Evolutionary conservation across 1,140 invertebrate genomes (phyloP).

Genomic region (Leptinotarsa defecta): DNA sequence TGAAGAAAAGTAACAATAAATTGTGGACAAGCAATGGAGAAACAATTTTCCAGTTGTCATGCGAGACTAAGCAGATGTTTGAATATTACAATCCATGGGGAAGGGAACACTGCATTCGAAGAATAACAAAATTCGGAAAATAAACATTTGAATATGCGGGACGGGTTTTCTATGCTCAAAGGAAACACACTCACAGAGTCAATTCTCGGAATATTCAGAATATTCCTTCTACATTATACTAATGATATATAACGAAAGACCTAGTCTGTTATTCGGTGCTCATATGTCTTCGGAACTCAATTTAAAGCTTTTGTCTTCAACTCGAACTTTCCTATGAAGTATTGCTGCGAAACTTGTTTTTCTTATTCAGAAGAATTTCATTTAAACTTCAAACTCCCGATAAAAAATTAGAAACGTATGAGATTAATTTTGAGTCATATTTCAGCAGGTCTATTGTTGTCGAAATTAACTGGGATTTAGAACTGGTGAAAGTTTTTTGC

Average conservation of each 20-base stretch:
- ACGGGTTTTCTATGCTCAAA: no score
- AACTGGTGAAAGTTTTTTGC: slow-evolving; percentile 3
- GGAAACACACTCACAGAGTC: no score
- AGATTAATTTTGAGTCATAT: background rate
- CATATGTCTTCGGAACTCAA: no score
- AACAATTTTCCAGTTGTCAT: slow-evolving; percentile 8
- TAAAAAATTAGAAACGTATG: background rate
- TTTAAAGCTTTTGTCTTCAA: no score
- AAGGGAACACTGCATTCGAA: background rate
- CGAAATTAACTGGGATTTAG: slow-evolving; percentile 6
- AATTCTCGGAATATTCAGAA: no score
- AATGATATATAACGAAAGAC: no score
- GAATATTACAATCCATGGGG: background rate
- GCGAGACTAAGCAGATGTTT: background rate
- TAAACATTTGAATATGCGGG: background rate
- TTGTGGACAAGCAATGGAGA: background rate
- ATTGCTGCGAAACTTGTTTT: background rate
- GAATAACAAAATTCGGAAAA: background rate
- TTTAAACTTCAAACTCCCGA: background rate
- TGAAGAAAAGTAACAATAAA: background rate
- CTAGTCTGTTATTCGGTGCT: no score
- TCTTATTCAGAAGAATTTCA: background rate
- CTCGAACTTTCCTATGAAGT: background rate
- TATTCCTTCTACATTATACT: no score
- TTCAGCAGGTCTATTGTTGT: slow-evolving; percentile 2